Percentiles rank a stretch among this genome's conserved stretches.
Evolutionary conservation across 2,113 vertebrate species (phyloP).

Genomic region (Syngnathus scovelli): DNA sequence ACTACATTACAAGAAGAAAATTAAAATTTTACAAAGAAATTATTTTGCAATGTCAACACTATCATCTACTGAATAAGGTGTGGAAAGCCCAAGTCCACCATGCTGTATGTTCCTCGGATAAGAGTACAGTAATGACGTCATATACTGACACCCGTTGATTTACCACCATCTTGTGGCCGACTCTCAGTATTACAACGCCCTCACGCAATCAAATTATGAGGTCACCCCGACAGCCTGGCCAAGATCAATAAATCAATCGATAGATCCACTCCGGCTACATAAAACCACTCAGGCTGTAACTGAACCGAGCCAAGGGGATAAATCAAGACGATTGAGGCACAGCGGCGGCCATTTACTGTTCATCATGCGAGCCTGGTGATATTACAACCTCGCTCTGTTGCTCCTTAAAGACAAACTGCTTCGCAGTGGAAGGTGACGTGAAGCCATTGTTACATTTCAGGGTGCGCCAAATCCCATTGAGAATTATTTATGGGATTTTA

Average conservation of each 20-base stretch:
- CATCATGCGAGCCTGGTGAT: not conserved
- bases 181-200: not conserved
- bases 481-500: not conserved
- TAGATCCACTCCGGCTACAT: constrained; percentile 54
- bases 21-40: too few relatives aligned
- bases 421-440: constrained; percentile 19
- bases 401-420: not conserved
- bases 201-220: constrained; percentile 28
- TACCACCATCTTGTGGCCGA: constrained; percentile 62
- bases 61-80: too few relatives aligned
- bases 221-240: constrained; percentile 39
- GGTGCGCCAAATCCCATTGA: constrained; percentile 1
- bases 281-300: constrained; percentile 40
- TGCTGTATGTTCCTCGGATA: not conserved
- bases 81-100: not conserved
- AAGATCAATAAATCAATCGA: constrained; percentile 56
- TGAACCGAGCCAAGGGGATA: constrained; percentile 43
- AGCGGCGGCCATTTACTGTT: constrained; percentile 30
- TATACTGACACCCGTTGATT: not conserved
- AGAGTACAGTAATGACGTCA: not conserved
- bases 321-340: constrained; percentile 45
- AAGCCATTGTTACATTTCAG: constrained; percentile 16
- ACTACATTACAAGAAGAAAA: too few relatives aligned
- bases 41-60: too few relatives aligned
- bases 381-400: not conserved